A percentile compares a stretch with the other conserved stretches of the same genome.
Conservation (phyloP, 2,888 invertebrate genomes). For the Pollenia labialis region DNA sequence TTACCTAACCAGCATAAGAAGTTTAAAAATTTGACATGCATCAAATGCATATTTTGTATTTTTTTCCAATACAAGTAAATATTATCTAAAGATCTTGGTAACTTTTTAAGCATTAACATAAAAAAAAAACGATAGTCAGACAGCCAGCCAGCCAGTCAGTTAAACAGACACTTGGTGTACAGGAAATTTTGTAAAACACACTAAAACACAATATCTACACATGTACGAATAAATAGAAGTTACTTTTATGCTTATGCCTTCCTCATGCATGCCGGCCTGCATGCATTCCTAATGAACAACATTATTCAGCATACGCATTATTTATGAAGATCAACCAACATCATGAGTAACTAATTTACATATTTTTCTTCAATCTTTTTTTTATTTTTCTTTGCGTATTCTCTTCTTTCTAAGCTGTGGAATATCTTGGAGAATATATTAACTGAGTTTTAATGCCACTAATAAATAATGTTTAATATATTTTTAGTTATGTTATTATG, state of each 20-base stretch:
- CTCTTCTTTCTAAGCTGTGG: not conserved
- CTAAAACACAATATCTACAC: not conserved
- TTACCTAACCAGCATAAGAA: conserved; percentile 5
- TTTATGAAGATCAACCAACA: conserved; percentile 79
- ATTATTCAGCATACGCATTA: conserved; percentile 78
- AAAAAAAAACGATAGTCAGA: conserved; percentile 29
- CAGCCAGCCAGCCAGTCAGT: not conserved
- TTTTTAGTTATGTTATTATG: conserved; percentile 28
- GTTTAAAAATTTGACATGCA: not conserved
- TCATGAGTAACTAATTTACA: conserved; percentile 77
- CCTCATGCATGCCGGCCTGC: conserved; percentile 32
- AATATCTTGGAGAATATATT: conserved; percentile 33
- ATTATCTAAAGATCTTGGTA: conserved; percentile 70
- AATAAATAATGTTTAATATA: conserved; percentile 66
- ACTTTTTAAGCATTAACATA: conserved; percentile 71
- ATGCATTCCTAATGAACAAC: conserved; percentile 68
- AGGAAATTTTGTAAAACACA: conserved; percentile 32
- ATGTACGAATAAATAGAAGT: not conserved
- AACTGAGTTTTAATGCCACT: conserved; percentile 52
- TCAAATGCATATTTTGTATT: not conserved
- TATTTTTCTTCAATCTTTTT: conserved; percentile 68
- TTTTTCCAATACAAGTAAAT: not conserved
- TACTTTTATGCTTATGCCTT: conserved; percentile 26
- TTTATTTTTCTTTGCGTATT: not conserved
- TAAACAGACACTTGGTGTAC: not conserved